Percentiles rank a stretch among this genome's conserved stretches.
Conservation (phyloP, 2,113 vertebrate genomes). For the Panthera leo region DNA sequence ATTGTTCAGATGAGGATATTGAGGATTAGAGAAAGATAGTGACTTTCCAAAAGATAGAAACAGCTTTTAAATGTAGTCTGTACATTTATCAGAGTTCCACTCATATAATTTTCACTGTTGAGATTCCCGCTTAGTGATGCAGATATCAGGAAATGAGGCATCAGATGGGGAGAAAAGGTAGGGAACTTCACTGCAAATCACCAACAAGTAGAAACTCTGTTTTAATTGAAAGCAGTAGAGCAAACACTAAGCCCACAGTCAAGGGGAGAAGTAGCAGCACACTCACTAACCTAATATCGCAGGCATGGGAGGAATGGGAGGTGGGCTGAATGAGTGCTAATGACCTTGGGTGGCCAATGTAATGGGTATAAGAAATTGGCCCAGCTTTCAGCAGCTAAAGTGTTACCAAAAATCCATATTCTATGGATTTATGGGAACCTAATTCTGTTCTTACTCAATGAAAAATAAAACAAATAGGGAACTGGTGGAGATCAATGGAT, state of each 20-base stretch:
- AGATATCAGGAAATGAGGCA: background rate
- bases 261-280: background rate
- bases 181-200: background rate
- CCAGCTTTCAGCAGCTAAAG: background rate
- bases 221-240: background rate
- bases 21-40: background rate
- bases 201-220: background rate
- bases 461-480: background rate
- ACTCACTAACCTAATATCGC: background rate
- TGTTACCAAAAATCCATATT: background rate
- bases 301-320: accelerated
- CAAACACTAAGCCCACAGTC: background rate
- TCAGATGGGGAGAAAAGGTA: background rate
- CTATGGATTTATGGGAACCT: background rate
- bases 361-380: background rate
- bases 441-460: constrained; percentile 5
- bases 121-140: background rate
- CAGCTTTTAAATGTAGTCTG: background rate
- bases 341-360: background rate
- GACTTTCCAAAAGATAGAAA: background rate
- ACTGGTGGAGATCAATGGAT: background rate
- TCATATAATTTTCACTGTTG: background rate
- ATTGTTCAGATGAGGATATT: background rate
- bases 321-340: accelerated
- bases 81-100: background rate